Evolutionary conservation across 2,888 invertebrate genomes (phyloP), one percentile per base, ranked within the genome.

Genomic region (Thalpophila matura): DNA sequence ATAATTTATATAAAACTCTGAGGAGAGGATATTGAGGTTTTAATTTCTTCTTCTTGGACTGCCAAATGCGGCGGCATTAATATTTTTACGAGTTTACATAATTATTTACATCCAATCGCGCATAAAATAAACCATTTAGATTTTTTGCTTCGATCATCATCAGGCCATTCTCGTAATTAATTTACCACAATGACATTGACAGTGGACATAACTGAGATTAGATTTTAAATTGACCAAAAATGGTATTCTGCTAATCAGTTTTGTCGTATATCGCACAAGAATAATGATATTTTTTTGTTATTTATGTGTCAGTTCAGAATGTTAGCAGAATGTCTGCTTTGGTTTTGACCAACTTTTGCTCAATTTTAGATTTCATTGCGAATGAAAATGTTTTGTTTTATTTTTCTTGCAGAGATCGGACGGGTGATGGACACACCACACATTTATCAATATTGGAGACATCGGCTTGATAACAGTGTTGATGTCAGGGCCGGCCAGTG

Each of bases 401-500:
- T 26, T 12, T 31, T 20, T 31, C n/a, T 18, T 18, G 55, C 47
- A 12, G 14, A 37, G 33, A 26, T 38, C 40, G 14, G 20, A 12
- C 53, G 49, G 49, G 45, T 46, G 50, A 49, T 57, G 53, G 69
- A 43, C 42, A 60, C 22, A 20, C 42, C 50, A 59, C 42, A 18
- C 26, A 40, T 40, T 26, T 60, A 55, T 59, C 38, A 62, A 55
- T 47, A 60, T 47, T 38, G 51, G 38, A 24, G 53, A 58, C 61
- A 50, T 59, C 33, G 18, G 6, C 29, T 54, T 62, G 59, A 76
- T 65, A 69, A 70, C 53, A 35, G 53, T 66, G n/a, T n/a, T n/a
- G 76, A 77, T 81, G 78, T 77, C 83, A 81, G 69, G 82, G 78
- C 50, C 74, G 42, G 57, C 43, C 50, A 24, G 70, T 66, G 56